Base-by-base conservation (phyloP, 2,113 vertebrate genomes). In the Pogonocichla stellata region DNA sequence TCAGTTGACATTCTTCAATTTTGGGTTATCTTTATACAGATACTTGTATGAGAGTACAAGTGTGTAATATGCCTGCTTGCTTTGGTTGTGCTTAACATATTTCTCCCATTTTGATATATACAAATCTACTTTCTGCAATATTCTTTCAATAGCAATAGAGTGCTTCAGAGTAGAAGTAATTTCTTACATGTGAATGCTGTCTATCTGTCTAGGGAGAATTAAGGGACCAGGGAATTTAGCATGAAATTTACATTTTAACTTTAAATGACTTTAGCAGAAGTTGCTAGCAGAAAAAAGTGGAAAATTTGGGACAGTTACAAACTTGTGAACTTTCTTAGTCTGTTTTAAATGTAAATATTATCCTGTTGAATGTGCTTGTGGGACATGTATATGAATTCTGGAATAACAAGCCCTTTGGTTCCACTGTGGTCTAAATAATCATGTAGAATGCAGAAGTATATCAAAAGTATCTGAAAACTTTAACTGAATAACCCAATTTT, bases 271-370 rank as follows among this genome's bases (percentile, higher is more conserved):
- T 95, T 70, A 80, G 71, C 33, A 72, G 92, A 95, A 95, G 79
- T 90, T 95, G 7, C 72, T 93, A 81, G 17, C 24, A 92, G 34
- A 93, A 94, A 95, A 80, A 89, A 82, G 38, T n/a, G 48, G 34
- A 58, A 75, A 86, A 93, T 92, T 94, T 70, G 58, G 61, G 78
- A 71, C 72, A 92, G 67, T 70, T 92, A 53, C 69, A 96, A 95
- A 93, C 64, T 93, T 93, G 57, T 25, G 53, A 95, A 96, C 40
- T 95, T 94, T 95, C 75, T 70, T 86, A 94, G 34, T 96, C 90
- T 72, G 57, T 92, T 92, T 94, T 87, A 93, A 96, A 96, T 93
- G 89, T 96, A 97, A 97, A 96, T 95, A 94, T 94, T 88, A 33
- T 70, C 73, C 40, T 89, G 56, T 89, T 94, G 75, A 83, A 90